Evolutionary conservation across 2,888 invertebrate genomes (phyloP), one percentile per base, ranked within the genome.

Genomic region (Leucoma salicis): DNA sequence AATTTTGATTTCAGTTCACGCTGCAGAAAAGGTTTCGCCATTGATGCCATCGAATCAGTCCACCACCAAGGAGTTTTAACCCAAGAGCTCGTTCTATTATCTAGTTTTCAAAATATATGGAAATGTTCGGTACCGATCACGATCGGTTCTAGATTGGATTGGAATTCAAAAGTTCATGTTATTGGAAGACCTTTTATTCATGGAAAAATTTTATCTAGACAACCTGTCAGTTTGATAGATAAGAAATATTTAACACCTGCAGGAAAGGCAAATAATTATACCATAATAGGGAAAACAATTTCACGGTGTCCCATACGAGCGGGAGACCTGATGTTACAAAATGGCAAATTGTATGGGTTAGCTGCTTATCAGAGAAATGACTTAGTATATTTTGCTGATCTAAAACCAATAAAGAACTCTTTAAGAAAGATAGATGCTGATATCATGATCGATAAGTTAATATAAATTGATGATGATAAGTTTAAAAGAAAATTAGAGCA

Each of bases 11-110:
- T 46, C 70, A 88, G 88, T 13, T 79, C 75, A 12, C 64, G 66
- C 29, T 88, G 88, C 66, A 84, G 77, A 57, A 86, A 82, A 66
- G 80, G 82, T 6, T 84, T 85, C 46, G 31, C 77, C 0, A 66
- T 84, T 8, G 73, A 81, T 32, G 46, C 61, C 2, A 61, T 74
- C 7, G 76, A 82, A 35, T 51, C 65, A 1, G 58, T 85, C 27
- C 54, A 61, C 6, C 78, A 82, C 39, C 72, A 77, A 1, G 80
- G 77, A 2, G 64, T 69, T 0, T 43, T 72, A 12, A 74, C 78
- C 1, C 78, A 75, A 35, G 74, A 67, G 15, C 53, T 88, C 25
- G 79, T 79, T 1, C 57, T 86, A 4, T 44, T 88, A 42, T 73
- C 74, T 1, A 79, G 72, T 16, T 66, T 67, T 35, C 78, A 77